Conservation (phyloP, 2,888 invertebrate genomes). For the Hemithea aestivaria region DNA sequence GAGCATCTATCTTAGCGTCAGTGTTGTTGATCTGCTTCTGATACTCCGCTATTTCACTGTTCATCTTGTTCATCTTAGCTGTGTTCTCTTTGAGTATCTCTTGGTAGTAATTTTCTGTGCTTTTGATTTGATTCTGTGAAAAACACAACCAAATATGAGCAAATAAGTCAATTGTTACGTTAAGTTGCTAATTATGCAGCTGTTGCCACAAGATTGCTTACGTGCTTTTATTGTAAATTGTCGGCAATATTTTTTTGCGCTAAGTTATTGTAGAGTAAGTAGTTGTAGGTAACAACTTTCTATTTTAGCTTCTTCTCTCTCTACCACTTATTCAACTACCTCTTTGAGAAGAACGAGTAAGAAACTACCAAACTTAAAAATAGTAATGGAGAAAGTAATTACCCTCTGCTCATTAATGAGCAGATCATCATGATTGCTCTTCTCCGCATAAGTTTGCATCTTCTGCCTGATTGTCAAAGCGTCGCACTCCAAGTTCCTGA, state of each 20-base stretch:
- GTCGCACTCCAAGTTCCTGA: conserved; percentile 84
- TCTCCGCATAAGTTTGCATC: conserved; percentile 79
- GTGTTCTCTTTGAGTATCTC: conserved; percentile 70
- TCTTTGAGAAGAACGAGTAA: too few species aligned
- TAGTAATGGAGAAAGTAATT: conserved; percentile 11
- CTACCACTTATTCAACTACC: too few species aligned
- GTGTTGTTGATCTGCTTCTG: conserved; percentile 67
- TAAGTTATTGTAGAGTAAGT: too few species aligned
- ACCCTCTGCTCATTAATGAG: conserved; percentile 82
- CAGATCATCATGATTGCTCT: conserved; percentile 81
- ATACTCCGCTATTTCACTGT: conserved; percentile 58
- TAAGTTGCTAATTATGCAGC: too few species aligned
- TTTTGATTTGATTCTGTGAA: conserved; percentile 74
- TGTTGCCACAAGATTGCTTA: too few species aligned
- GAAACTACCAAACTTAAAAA: too few species aligned
- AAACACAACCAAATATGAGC: not conserved
- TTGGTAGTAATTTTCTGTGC: conserved; percentile 64
- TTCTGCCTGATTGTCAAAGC: conserved; percentile 77
- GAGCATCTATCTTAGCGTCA: conserved; percentile 71
- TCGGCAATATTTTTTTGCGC: too few species aligned
- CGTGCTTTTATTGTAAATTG: too few species aligned
- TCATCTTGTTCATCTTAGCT: conserved; percentile 69
- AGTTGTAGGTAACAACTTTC: too few species aligned
- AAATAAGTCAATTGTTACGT: too few species aligned
- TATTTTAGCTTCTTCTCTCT: too few species aligned